A percentile compares a stretch with the other conserved stretches of the same genome.
Evolutionary conservation across 2,888 invertebrate species (phyloP).

Genomic region (Patella depressa): DNA sequence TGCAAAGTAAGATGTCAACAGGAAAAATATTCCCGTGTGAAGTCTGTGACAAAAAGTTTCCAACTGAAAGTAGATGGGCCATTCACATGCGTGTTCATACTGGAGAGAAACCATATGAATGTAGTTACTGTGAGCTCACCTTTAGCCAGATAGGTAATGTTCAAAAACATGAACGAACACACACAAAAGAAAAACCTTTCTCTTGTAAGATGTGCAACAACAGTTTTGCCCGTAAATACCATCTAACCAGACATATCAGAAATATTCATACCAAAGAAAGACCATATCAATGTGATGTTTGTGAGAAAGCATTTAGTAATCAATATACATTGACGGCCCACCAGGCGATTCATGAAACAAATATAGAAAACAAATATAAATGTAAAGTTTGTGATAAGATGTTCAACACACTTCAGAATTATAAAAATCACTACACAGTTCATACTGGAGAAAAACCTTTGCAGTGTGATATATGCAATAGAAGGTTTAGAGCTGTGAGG

Average conservation of each 20-base stretch:
- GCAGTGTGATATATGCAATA: conserved; percentile 79
- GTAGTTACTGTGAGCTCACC: not conserved
- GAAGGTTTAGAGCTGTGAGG: too few species aligned
- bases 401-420: too few species aligned
- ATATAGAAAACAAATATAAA: too few species aligned
- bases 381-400: too few species aligned
- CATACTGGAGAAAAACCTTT: conserved; percentile 98
- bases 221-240: conserved; percentile 94
- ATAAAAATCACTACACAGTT: conserved; percentile 82
- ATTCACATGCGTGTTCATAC: not conserved
- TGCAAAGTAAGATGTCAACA: too few species aligned
- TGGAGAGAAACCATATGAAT: not conserved
- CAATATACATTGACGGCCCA: too few species aligned
- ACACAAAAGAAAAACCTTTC: conserved; percentile 89
- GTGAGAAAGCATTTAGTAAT: too few species aligned
- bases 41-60: not conserved
- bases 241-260: conserved; percentile 79
- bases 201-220: conserved; percentile 96
- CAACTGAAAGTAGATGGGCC: not conserved
- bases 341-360: too few species aligned
- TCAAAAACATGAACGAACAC: not conserved
- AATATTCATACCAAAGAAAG: not conserved
- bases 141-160: not conserved
- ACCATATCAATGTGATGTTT: not conserved
- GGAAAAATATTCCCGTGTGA: not conserved